Evolutionary conservation across 1,140 invertebrate species (phyloP), one percentile per base, ranked within the genome.

Genomic region (Homalodisca vitripennis): DNA sequence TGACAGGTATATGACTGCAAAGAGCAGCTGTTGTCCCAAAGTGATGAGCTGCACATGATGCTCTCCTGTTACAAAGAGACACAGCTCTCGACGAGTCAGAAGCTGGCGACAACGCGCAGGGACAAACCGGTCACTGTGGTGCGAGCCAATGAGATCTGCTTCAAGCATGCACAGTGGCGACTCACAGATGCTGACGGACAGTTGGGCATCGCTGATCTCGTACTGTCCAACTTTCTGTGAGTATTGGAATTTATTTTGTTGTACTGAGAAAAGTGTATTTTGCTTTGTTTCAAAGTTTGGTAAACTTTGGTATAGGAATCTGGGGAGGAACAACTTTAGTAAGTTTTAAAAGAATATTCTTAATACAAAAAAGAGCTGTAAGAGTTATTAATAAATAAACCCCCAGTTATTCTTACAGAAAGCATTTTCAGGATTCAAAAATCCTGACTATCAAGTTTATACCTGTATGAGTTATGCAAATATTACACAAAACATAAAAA

Each of bases 141-240:
- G 10, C 83, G 95, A 51, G 88, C 93, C 26, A 97, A 96, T 78
- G 97, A 99, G 83, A 98, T 99, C 73, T 98, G 95, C 79, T 99
- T 99, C 78, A 98, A 98, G 80, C 93, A 97, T 79, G 97, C 97
- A n/a, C 92, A 96, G 73, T 99, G 98, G 98, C 81, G 96, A 65
- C 85, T 99, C 27, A 99, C 97, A 0, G 96, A 99, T 80, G 90
- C 92, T 3, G 97, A 99, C 84, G 97, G 98, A 0, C 97, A 98
- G 79, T 87, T 99, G 57, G 97, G 96, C 57, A 95, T 99, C 72
- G 92, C 97, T 1, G 97, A 99, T 83, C 83, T 99, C 46, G 89
- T 96, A 24, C 86, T 99, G 0, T 93, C 93, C 64, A 98, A 98
- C 79, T 99, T 99, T 80, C 82, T 99, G 82, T 94, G 79, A 84